phyloP scores from a whole-genome alignment of 2,888 invertebrate species.

The Drosophila prostipennis region DNA sequence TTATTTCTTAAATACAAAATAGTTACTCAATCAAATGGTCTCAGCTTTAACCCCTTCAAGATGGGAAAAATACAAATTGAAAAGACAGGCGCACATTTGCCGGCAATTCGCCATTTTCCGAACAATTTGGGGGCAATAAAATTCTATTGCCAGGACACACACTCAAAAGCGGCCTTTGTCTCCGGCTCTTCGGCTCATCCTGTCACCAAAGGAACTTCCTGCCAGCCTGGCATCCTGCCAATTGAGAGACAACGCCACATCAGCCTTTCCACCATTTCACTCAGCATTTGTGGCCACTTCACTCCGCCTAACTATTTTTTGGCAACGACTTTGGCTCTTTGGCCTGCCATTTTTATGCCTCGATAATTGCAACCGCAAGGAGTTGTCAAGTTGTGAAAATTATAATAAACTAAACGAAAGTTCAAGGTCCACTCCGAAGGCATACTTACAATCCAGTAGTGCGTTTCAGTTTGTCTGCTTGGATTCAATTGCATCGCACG shows the following conservation, averaged over 20 bases:
- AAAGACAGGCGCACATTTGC: background rate
- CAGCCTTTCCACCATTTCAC: slow-evolving; percentile 35
- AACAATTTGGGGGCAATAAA: slow-evolving; percentile 69
- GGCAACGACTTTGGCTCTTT: slow-evolving; percentile 49
- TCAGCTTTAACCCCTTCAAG: slow-evolving; percentile 6
- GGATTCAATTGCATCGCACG: slow-evolving; percentile 84
- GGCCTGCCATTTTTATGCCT: slow-evolving; percentile 45
- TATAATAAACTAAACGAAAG: slow-evolving; percentile 37
- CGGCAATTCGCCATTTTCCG: slow-evolving; percentile 63
- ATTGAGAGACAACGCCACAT: slow-evolving; percentile 35
- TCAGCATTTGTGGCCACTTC: slow-evolving; percentile 26
- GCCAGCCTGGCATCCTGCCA: slow-evolving; percentile 68
- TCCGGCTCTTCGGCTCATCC: slow-evolving; percentile 18
- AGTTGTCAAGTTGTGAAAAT: slow-evolving; percentile 43
- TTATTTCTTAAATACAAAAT: background rate
- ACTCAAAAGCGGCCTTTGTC: slow-evolving; percentile 15
- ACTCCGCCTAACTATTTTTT: slow-evolving; percentile 26
- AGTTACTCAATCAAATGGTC: slow-evolving; percentile 12
- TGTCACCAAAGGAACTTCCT: slow-evolving; percentile 25
- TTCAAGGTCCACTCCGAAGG: slow-evolving; percentile 48
- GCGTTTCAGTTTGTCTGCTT: slow-evolving; percentile 83
- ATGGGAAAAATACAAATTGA: background rate
- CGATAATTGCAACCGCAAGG: slow-evolving; percentile 53
- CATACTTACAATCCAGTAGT: slow-evolving; percentile 85
- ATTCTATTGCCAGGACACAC: slow-evolving; percentile 55